phyloP scores from a whole-genome alignment of 1,140 invertebrate species.

The Drosophila parvula region DNA sequence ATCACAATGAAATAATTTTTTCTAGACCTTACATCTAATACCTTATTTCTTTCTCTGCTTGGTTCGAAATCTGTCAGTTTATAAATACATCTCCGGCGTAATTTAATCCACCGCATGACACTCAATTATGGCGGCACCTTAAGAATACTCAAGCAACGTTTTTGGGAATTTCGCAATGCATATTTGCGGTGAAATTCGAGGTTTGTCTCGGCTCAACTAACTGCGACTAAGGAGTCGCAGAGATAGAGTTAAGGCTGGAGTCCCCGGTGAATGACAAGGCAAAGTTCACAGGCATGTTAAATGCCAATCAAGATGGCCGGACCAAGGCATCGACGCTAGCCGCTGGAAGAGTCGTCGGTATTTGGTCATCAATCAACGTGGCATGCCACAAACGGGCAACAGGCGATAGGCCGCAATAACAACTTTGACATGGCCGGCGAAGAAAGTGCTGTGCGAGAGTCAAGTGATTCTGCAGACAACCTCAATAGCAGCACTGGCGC shows the following conservation, averaged over 20 bases:
- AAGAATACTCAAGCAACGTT: slow-evolving; percentile 19
- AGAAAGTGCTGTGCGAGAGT: slow-evolving; percentile 48
- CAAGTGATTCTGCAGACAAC: slow-evolving; percentile 41
- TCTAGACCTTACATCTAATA: not conserved
- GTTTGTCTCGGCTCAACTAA: slow-evolving; percentile 4
- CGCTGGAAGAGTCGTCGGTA: slow-evolving; percentile 49
- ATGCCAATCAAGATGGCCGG: slow-evolving; percentile 68
- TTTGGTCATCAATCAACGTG: slow-evolving; percentile 69
- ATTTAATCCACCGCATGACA: slow-evolving; percentile 42
- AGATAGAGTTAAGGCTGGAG: not conserved
- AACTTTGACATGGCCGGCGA: slow-evolving; percentile 50
- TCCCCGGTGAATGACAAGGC: slow-evolving; percentile 44
- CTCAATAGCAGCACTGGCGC: slow-evolving; percentile 41
- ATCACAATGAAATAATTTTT: not conserved
- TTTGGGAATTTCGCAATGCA: slow-evolving; percentile 11
- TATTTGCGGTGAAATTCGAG: slow-evolving; percentile 52
- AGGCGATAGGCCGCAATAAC: slow-evolving; percentile 42
- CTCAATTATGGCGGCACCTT: slow-evolving; percentile 47
- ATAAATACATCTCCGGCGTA: slow-evolving; percentile 29
- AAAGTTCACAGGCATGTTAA: slow-evolving; percentile 73
- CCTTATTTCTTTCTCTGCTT: not conserved
- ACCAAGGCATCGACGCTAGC: slow-evolving; percentile 23
- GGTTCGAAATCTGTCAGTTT: not conserved
- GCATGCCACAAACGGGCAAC: slow-evolving; percentile 32
- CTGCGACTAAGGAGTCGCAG: slow-evolving; percentile 3